Conservation (phyloP, 1,140 invertebrate genomes). For the Tigriopus japonicus region DNA sequence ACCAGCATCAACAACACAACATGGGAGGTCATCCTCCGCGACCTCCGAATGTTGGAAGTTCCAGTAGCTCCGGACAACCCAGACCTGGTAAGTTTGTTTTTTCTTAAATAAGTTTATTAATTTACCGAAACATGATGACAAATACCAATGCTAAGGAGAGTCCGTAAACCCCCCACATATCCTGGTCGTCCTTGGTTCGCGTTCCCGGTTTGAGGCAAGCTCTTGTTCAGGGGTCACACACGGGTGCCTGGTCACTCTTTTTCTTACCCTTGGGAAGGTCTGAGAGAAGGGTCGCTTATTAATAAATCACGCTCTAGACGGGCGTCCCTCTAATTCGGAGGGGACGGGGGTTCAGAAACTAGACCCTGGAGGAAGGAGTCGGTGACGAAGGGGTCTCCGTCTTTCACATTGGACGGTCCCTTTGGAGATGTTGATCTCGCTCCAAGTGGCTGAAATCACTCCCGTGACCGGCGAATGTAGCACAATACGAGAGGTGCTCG, state of each 20-base stretch:
- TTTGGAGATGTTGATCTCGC: neutral
- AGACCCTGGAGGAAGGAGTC: neutral
- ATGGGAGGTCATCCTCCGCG: no score
- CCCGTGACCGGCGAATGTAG: neutral
- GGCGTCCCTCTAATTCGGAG: neutral
- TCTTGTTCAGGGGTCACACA: slow-evolving; percentile 1
- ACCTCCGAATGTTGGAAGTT: no score
- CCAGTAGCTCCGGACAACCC: no score
- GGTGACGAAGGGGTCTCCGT: neutral
- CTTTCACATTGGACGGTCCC: neutral
- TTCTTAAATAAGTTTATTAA: no score
- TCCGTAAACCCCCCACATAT: neutral
- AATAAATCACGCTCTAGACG: neutral
- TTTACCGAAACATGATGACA: slow-evolving; percentile 5
- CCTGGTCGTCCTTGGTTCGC: neutral
- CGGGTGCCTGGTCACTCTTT: neutral
- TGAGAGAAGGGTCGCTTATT: neutral
- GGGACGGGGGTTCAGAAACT: neutral
- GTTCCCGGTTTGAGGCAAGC: neutral
- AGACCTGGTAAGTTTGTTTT: no score
- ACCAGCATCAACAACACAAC: no score
- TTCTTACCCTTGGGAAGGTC: slow-evolving; percentile 2
- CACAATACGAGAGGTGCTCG: neutral
- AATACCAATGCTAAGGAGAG: neutral
- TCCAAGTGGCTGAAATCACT: neutral